Base-by-base conservation (phyloP, 2,113 vertebrate species). In the Synchiropus splendidus region DNA sequence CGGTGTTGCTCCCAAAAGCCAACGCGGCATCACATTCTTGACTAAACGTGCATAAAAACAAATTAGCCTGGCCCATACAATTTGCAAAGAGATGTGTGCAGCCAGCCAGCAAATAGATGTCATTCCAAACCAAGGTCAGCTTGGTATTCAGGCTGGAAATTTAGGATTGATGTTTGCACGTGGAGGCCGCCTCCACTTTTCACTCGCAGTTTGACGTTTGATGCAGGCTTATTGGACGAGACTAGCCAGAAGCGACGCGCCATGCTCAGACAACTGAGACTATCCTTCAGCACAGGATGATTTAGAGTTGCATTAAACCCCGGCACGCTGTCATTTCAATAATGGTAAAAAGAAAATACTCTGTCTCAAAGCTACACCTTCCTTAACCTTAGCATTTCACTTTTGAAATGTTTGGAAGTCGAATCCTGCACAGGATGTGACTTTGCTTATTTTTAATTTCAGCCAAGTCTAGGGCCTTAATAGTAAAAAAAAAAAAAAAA, bases 41-140 rank as follows among this genome's bases (percentile, higher is more conserved):
- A 75, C 79, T 80, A 85, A 85, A 83, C 75, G 75, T 83, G 83
- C 83, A 85, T 83, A 83, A 85, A 85, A 85, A 83, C 83, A 85
- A 85, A 85, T 85, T 81, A 83, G 79, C 73, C 70, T 76, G 68
- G 75, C 72, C 83, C 72, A 76, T 78, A 77, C 83, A 78, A 82
- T 81, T 80, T 85, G 79, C 81, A 78, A 79, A 83, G 71, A 83
- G 79, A 82, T 82, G 83, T 83, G 83, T 82, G 75, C 81, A 82
- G 74, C 80, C 83, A 82, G 81, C 78, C 81, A 77, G 79, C 74
- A 85, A 85, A 85, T 85, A 81, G 83, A 82, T 83, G 81, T 85
- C 83, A 82, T 82, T 83, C 78, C 74, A 73, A 75, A 72, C 79
- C 83, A 83, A 85, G 83, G 83, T 85, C 83, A 82, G 46, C 62